Conservation (phyloP, 1,140 invertebrate species). For the Drosophila subpulchrella region DNA sequence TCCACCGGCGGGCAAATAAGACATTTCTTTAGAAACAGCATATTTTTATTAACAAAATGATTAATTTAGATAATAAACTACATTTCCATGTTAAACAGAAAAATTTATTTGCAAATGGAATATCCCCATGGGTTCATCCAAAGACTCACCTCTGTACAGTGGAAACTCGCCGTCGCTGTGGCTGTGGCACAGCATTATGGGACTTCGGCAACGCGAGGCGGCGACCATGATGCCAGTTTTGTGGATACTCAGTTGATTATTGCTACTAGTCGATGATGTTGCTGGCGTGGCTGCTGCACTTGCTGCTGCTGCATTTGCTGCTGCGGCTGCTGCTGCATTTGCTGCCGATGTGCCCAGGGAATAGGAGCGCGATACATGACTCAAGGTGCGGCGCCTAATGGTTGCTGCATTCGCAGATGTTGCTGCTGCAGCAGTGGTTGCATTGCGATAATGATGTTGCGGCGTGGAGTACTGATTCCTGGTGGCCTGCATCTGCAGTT, state of each 20-base stretch:
- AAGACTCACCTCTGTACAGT: constrained; percentile 86
- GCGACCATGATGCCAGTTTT: constrained; percentile 72
- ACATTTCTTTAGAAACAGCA: too few species aligned
- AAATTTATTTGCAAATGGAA: too few species aligned
- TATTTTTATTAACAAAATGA: too few species aligned
- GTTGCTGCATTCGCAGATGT: constrained; percentile 57
- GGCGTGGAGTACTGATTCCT: constrained; percentile 70
- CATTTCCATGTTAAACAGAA: too few species aligned
- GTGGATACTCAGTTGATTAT: constrained; percentile 64
- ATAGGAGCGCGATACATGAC: constrained; percentile 78
- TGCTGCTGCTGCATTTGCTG: constrained; percentile 14
- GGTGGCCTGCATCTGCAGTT: constrained; percentile 35
- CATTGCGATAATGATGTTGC: constrained; percentile 74
- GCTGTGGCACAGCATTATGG: constrained; percentile 92
- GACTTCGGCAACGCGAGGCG: constrained; percentile 86
- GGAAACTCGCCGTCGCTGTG: constrained; percentile 93
- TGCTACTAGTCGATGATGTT: constrained; percentile 17
- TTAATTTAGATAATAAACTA: too few species aligned
- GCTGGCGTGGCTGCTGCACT: constrained; percentile 19
- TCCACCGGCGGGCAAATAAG: too few species aligned
- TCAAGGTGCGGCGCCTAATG: constrained; percentile 74
- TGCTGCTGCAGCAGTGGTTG: constrained; percentile 27
- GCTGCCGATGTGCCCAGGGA: constrained; percentile 64
- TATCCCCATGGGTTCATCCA: not conserved
- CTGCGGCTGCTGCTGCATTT: constrained; percentile 19